These are phyloP conservation scores for Parnassius apollo DNA, from an alignment of 2,888 invertebrate species.

Conservation along the genomic window DNA sequence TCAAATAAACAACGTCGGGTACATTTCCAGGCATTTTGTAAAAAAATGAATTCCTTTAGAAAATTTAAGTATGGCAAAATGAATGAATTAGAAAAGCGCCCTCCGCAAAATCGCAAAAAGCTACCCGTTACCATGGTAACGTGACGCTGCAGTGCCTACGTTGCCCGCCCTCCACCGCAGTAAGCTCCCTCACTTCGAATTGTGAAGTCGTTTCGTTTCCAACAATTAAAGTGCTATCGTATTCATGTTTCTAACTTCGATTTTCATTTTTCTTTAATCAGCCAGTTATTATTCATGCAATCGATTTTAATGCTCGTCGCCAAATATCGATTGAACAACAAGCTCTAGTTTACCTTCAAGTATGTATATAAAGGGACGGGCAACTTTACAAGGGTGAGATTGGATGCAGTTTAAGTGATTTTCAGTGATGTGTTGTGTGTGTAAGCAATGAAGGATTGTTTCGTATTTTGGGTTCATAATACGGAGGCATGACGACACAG, in stretches of 20 bases:
- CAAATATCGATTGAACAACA: not conserved
- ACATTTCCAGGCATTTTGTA: constrained; percentile 3
- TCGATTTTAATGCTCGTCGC: not conserved
- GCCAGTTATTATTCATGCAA: not conserved
- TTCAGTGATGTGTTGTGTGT: constrained; percentile 56
- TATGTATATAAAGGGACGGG: constrained; percentile 20
- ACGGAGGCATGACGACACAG: constrained; percentile 66
- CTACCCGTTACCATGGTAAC: constrained; percentile 64
- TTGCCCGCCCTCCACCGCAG: constrained; percentile 72
- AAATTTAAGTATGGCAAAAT: constrained; percentile 22
- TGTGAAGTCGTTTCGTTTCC: constrained; percentile 41
- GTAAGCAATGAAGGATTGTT: constrained; percentile 66
- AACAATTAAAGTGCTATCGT: constrained; percentile 3
- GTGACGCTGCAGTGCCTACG: constrained; percentile 71
- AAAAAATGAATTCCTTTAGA: constrained; percentile 18
- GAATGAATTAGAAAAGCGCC: constrained; percentile 25
- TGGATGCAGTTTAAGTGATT: constrained; percentile 74
- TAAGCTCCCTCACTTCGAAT: constrained; percentile 51
- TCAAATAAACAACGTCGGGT: constrained; percentile 1
- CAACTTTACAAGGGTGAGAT: constrained; percentile 35
- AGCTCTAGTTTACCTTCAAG: not conserved
- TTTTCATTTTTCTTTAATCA: not conserved
- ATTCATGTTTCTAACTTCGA: constrained; percentile 7
- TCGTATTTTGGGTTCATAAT: constrained; percentile 45
- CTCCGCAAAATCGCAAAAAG: constrained; percentile 52